Base-by-base conservation (phyloP, 2,797 vertebrate genomes). In the Crax fasciolata region DNA sequence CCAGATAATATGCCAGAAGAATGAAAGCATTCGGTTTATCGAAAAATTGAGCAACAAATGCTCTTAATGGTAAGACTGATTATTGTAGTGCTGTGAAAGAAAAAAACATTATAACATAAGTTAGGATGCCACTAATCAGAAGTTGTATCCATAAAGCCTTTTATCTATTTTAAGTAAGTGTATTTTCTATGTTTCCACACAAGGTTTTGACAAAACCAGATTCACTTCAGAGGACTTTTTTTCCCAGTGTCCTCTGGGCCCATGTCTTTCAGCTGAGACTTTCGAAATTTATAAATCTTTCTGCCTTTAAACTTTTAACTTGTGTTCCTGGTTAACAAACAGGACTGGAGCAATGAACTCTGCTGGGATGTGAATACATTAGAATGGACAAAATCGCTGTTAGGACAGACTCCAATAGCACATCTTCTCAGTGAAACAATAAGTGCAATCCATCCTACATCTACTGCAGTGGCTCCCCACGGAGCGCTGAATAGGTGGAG, bases 401-500 rank as follows among this genome's bases (percentile, higher is more conserved):
- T 77, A 71, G 77, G 38, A 61, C 48, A 92, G 71, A 54, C 38
- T 65, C 43, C 46, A 48, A 55, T 32, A 89, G 35, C 44, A 67
- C 9, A 41, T 16, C 18, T 70, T 19, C 25, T 73, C 28, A 79
- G 18, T 89, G 84, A 25, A 96, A 57, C 52, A 63, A 39, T 46
- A 84, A 90, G 67, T 71, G 80, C n/a, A 82, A 65, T 85, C 52
- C 78, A 84, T 80, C 25, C 38, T 79, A 41, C 41, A 27, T 79
- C 90, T 77, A 74, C 32, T 85, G 8, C 41, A 63, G 38, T 14
- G 27, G 23, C 55, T 94, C 81, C 71, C 71, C 68, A 3, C 25
- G 41, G 71, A 87, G 44, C n/a, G 44, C 46, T 82, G 86, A 89
- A 84, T 7, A 87, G 74, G 46, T 74, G 82, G 81, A 93, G 78